These are phyloP conservation scores for Scartelaos histophorus DNA, from an alignment of 2,113 vertebrate genomes.

Conservation along the genomic window DNA sequence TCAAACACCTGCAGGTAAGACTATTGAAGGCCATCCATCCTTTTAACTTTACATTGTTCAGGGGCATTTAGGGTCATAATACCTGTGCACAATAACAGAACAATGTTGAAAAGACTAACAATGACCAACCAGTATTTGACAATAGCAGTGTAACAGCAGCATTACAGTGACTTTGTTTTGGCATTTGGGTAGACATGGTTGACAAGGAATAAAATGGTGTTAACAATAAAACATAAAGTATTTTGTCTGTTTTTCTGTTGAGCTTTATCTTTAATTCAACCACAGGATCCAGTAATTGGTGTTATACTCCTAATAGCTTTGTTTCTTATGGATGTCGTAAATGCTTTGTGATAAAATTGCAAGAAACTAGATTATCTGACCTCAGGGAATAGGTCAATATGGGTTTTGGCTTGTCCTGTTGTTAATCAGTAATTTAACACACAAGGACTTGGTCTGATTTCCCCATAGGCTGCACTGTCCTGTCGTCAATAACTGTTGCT, in stretches of 20 bases:
- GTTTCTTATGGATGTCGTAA: neutral
- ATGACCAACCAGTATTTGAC: neutral
- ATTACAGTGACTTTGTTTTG: neutral
- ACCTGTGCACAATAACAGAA: neutral
- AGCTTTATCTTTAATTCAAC: neutral
- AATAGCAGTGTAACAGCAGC: neutral
- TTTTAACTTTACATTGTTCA: no score
- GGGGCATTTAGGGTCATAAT: neutral
- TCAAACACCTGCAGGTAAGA: conserved; percentile 95
- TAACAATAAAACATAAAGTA: neutral
- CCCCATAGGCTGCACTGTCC: conserved; percentile 6
- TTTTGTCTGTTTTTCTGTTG: neutral
- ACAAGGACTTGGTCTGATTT: conserved; percentile 35
- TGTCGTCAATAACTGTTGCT: conserved; percentile 21
- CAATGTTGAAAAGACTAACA: neutral
- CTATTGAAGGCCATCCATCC: no score
- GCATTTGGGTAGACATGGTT: neutral
- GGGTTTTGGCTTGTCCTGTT: neutral
- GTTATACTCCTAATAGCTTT: neutral
- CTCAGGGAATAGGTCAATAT: neutral
- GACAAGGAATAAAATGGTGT: neutral
- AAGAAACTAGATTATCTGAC: neutral
- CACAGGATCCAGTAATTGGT: neutral
- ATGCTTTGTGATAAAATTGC: neutral
- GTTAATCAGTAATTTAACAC: conserved; percentile 40